Evolutionary conservation across 1,140 invertebrate species (phyloP).

Genomic region (Orussus abietinus): DNA sequence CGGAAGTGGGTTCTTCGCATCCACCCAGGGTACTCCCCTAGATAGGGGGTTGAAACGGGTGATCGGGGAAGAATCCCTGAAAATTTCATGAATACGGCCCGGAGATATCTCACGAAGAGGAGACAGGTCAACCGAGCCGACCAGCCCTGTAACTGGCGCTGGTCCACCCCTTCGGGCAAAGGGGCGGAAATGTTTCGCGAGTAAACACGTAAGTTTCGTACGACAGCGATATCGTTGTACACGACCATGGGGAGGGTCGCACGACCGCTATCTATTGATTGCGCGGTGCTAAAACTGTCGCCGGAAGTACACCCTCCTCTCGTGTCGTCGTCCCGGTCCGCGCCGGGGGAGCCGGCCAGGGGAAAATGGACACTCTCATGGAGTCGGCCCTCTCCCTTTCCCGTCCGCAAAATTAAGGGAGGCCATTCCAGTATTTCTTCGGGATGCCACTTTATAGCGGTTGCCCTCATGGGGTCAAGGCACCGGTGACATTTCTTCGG

Average conservation of each 20-base stretch:
- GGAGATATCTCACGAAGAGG: no score
- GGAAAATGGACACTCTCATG: conserved; percentile 4
- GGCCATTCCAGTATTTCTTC: conserved; percentile 23
- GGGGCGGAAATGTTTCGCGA: not conserved
- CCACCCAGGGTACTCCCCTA: no score
- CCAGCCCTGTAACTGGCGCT: no score
- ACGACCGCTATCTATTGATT: conserved; percentile 37
- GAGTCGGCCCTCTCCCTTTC: conserved; percentile 7
- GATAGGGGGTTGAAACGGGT: no score
- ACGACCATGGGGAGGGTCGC: conserved; percentile 10
- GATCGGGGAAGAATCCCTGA: no score
- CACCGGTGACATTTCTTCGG: conserved; percentile 28
- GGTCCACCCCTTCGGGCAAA: no score
- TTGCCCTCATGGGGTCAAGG: conserved; percentile 26
- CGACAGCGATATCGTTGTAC: not conserved
- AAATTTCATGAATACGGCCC: no score
- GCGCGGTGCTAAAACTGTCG: conserved; percentile 34
- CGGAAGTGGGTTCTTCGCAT: no score
- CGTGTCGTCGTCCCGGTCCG: not conserved
- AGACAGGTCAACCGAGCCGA: no score
- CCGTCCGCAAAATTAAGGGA: conserved; percentile 29
- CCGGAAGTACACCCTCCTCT: conserved; percentile 18
- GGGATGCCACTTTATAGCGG: conserved; percentile 28
- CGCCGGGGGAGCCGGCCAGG: not conserved
- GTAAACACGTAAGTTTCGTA: conserved; percentile 1